phyloP scores from a whole-genome alignment of 1,140 invertebrate genomes.

The Lasaia peninsularis region DNA sequence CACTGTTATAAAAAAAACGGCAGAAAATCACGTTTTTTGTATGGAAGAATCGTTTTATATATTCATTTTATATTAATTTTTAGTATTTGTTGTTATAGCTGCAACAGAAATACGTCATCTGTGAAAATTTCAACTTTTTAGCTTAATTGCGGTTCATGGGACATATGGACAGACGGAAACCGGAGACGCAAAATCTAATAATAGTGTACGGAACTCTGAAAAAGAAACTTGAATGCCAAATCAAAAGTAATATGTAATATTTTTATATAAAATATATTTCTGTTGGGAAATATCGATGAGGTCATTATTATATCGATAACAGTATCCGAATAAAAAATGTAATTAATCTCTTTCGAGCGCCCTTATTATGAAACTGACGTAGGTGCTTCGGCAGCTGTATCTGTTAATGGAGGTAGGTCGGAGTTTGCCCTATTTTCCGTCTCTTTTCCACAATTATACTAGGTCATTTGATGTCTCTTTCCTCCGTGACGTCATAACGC shows the following conservation, averaged over 20 bases:
- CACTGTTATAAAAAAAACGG: too few species aligned
- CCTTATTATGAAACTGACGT: slow-evolving; percentile 58
- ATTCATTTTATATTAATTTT: too few species aligned
- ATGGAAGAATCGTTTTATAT: too few species aligned
- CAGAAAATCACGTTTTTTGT: too few species aligned
- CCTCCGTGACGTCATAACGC: slow-evolving; percentile 58
- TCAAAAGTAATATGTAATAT: background rate
- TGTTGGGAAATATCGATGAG: background rate
- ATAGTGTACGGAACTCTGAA: too few species aligned
- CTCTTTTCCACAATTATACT: slow-evolving; percentile 27
- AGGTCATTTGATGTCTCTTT: slow-evolving; percentile 30
- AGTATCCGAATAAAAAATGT: background rate
- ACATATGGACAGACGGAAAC: too few species aligned
- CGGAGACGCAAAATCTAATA: too few species aligned
- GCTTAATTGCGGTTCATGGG: too few species aligned
- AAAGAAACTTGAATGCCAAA: too few species aligned
- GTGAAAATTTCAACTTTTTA: too few species aligned
- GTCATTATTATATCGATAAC: slow-evolving; percentile 4
- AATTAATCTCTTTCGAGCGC: slow-evolving; percentile 31
- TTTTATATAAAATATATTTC: background rate
- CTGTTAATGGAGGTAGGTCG: slow-evolving; percentile 59
- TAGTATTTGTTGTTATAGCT: too few species aligned
- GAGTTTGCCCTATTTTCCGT: slow-evolving; percentile 65
- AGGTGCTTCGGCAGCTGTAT: slow-evolving; percentile 46
- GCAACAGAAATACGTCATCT: too few species aligned